phyloP scores from a whole-genome alignment of 2,113 vertebrate genomes.

The Pao palembangensis region DNA sequence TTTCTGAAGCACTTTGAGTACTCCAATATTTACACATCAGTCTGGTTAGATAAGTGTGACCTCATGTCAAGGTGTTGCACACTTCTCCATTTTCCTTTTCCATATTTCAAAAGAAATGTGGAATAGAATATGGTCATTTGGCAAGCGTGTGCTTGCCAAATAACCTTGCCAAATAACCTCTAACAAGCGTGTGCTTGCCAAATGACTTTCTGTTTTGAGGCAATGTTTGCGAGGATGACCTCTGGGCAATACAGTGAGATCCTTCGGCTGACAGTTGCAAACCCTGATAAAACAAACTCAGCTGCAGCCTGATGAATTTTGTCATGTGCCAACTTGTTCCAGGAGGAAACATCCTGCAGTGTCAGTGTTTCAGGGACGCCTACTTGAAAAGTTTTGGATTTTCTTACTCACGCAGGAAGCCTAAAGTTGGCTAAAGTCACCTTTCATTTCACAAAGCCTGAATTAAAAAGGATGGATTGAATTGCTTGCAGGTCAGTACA shows the following conservation, averaged over 20 bases:
- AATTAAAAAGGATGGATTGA: constrained; percentile 30
- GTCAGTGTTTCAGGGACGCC: constrained; percentile 6
- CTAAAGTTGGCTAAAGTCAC: neutral
- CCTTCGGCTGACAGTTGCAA: constrained; percentile 44
- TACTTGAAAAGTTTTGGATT: neutral
- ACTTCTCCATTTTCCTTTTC: constrained; percentile 22
- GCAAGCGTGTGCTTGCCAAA: neutral
- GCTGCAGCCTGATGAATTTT: constrained; percentile 8
- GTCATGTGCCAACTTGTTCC: constrained; percentile 35
- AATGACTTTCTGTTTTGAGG: constrained; percentile 4
- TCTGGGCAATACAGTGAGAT: constrained; percentile 22
- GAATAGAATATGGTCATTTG: too few relatives aligned
- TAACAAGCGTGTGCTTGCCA: neutral
- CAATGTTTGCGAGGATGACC: constrained; percentile 20
- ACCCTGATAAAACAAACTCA: constrained; percentile 33
- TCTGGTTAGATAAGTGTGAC: neutral
- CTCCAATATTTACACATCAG: constrained; percentile 1
- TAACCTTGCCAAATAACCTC: too few relatives aligned
- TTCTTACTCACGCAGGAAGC: constrained; percentile 1
- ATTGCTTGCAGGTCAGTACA: too few relatives aligned
- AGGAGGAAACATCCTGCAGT: neutral
- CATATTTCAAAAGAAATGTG: constrained; percentile 6
- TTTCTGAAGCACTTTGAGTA: neutral
- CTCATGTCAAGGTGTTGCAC: constrained; percentile 4
- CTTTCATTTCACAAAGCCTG: constrained; percentile 19